phyloP scores from a whole-genome alignment of 2,797 vertebrate genomes.

The Meda fulgida region DNA sequence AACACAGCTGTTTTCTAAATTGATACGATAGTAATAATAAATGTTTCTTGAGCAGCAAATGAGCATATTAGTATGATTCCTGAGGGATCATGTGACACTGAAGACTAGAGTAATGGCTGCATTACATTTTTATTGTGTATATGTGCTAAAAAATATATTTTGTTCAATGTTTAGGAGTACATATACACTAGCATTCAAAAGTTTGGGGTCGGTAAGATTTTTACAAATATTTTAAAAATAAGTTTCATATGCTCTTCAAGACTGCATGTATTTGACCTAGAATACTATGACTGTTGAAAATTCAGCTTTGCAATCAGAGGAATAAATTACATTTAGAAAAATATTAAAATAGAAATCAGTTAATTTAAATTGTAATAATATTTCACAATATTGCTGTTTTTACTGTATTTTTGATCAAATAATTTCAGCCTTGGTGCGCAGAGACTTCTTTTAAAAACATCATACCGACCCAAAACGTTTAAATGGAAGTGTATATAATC shows the following conservation, averaged over 20 bases:
- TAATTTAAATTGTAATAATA: not conserved
- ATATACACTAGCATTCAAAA: not conserved
- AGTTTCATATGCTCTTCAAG: not conserved
- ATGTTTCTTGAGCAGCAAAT: not conserved
- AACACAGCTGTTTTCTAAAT: not conserved
- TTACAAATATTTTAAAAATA: not conserved
- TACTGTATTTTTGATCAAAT: not conserved
- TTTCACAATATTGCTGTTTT: not conserved
- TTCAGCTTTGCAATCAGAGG: not conserved
- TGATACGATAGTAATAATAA: not conserved
- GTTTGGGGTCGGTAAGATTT: not conserved
- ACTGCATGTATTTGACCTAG: not conserved
- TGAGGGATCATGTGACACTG: not conserved
- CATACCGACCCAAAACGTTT: not conserved
- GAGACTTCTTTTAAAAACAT: not conserved
- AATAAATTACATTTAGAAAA: not conserved
- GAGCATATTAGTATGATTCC: not conserved
- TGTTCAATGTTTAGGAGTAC: not conserved
- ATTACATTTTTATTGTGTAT: not conserved
- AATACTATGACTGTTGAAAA: not conserved
- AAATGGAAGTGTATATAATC: not conserved
- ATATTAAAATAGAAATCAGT: not conserved
- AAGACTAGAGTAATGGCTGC: not conserved
- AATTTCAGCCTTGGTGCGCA: not conserved
- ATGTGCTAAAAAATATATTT: not conserved